These are phyloP conservation scores for Holacanthus passer DNA, from an alignment of 2,113 vertebrate genomes.

Conservation along the genomic window DNA sequence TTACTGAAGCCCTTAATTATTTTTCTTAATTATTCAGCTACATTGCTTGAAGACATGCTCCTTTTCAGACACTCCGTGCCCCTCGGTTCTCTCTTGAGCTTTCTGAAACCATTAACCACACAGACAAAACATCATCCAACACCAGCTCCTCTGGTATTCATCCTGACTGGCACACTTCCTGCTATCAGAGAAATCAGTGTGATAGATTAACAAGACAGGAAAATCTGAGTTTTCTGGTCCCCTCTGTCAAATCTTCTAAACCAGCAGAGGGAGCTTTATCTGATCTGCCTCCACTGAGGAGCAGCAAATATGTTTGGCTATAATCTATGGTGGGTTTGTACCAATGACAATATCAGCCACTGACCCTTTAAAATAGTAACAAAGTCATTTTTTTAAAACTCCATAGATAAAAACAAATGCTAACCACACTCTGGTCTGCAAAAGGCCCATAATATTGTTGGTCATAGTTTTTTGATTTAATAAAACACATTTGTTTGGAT, in stretches of 20 bases:
- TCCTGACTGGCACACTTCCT: not conserved
- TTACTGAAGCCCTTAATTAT: conserved; percentile 53
- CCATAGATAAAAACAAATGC: no score
- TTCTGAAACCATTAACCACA: conserved; percentile 6
- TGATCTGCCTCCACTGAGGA: not conserved
- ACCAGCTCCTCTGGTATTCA: not conserved
- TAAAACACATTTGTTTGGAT: not conserved
- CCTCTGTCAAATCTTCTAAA: not conserved
- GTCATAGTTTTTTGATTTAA: not conserved
- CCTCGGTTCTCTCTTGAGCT: not conserved
- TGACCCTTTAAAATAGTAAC: not conserved
- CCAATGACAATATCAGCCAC: not conserved
- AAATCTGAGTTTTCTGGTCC: not conserved
- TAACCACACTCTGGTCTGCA: not conserved
- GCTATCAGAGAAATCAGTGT: not conserved
- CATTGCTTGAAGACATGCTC: conserved; percentile 22
- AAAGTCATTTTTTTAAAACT: not conserved
- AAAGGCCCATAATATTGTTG: not conserved
- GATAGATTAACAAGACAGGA: conserved; percentile 1
- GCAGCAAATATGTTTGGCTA: not conserved
- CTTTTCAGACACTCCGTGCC: not conserved
- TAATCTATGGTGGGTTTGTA: not conserved
- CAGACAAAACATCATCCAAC: not conserved
- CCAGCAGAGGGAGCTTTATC: not conserved
- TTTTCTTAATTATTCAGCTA: conserved; percentile 56